Percentiles rank a stretch among this genome's conserved stretches.
phyloP scores from a whole-genome alignment of 2,797 vertebrate genomes.

The Alcedo quadribrachys region DNA sequence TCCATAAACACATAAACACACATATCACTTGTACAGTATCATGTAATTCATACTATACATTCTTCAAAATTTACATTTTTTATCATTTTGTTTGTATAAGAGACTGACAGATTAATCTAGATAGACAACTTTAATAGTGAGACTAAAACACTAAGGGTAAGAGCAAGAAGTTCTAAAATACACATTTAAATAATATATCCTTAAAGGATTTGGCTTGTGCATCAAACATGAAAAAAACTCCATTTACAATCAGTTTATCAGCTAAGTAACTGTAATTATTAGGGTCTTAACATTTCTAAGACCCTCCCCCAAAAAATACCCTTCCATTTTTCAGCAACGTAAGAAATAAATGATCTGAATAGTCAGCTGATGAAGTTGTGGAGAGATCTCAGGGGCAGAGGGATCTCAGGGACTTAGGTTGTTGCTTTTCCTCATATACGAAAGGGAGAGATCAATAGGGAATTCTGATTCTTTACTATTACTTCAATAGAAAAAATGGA shows the following conservation, averaged over 20 bases:
- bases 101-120: background rate
- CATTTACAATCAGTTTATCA: background rate
- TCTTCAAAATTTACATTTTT: background rate
- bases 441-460: background rate
- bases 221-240: background rate
- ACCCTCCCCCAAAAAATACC: background rate
- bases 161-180: background rate
- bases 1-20: background rate
- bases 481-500: no score
- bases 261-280: background rate
- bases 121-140: background rate
- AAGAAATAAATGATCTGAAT: background rate
- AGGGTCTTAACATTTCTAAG: background rate
- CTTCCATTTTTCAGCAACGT: background rate
- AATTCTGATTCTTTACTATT: accelerated
- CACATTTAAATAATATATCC: background rate
- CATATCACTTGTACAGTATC: accelerated
- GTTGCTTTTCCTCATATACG: background rate
- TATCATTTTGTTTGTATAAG: background rate
- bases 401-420: background rate
- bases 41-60: background rate
- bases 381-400: background rate
- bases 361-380: accelerated
- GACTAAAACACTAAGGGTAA: background rate
- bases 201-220: accelerated